These are phyloP conservation scores for Caenorhabditis imperialis DNA, from an alignment of 2,888 invertebrate species.

Conservation along the genomic window DNA sequence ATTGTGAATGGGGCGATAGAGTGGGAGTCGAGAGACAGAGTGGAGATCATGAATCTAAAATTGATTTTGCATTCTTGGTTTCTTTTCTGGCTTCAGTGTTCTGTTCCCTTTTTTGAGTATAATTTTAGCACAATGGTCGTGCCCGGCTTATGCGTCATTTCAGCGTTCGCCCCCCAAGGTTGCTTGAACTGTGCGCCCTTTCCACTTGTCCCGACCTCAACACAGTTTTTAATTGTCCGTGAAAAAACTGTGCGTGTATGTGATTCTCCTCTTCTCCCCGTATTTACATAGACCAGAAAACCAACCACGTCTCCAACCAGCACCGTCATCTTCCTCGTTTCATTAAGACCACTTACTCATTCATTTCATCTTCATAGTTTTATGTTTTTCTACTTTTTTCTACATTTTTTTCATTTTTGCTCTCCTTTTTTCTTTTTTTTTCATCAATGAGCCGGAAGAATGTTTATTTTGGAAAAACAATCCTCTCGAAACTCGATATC, in stretches of 20 bases:
- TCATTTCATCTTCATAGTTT: neutral
- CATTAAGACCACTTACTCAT: no score
- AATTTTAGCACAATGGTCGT: no score
- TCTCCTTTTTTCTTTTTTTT: constrained; percentile 11
- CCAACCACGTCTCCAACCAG: neutral
- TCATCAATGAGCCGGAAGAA: constrained; percentile 45
- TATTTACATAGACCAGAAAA: constrained; percentile 45
- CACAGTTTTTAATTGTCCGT: constrained; percentile 49
- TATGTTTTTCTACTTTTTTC: constrained; percentile 1
- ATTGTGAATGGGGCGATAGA: neutral
- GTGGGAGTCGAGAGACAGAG: no score
- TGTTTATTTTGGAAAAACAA: constrained; percentile 52
- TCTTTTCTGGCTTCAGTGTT: no score
- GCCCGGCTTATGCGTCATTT: constrained; percentile 25
- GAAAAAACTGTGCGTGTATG: constrained; percentile 17
- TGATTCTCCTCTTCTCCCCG: constrained; percentile 38
- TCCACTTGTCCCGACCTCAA: constrained; percentile 24
- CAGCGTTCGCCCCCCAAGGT: constrained; percentile 21
- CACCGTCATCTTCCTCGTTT: constrained; percentile 29
- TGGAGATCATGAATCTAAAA: no score
- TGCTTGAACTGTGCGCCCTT: constrained; percentile 13
- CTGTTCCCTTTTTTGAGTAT: no score
- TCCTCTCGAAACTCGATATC: constrained; percentile 38
- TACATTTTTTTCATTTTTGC: constrained; percentile 8
- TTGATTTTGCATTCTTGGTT: no score